A percentile compares a stretch with the other conserved stretches of the same genome.
Evolutionary conservation across 1,140 invertebrate species (phyloP).

Genomic region (Cephus cinctus): DNA sequence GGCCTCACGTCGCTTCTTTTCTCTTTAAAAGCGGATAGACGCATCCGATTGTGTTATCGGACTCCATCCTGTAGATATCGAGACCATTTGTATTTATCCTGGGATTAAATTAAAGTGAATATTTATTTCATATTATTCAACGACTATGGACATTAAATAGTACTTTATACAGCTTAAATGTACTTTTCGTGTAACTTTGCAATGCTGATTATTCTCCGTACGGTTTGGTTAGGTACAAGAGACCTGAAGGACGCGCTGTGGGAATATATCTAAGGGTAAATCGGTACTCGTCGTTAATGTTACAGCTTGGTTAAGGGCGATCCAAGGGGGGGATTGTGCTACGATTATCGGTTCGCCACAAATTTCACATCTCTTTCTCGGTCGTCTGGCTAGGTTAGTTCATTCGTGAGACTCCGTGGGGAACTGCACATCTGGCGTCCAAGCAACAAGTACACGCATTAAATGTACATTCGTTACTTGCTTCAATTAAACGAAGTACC

Average conservation of each 20-base stretch:
- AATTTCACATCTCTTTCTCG: constrained; percentile 28
- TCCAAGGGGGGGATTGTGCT: too few species aligned
- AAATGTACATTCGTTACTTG: constrained; percentile 29
- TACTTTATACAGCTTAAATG: background rate
- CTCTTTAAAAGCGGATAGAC: constrained; percentile 3
- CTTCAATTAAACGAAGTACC: background rate
- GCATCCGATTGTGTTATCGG: background rate
- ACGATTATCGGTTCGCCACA: constrained; percentile 36
- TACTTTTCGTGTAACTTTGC: background rate
- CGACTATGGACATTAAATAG: background rate
- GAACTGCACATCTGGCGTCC: constrained; percentile 36
- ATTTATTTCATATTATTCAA: background rate
- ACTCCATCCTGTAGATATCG: background rate
- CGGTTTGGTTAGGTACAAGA: too few species aligned
- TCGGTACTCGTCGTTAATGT: too few species aligned
- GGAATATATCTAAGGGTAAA: too few species aligned
- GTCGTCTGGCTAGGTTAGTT: constrained; percentile 15
- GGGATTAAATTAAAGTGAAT: background rate
- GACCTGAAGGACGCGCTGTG: too few species aligned
- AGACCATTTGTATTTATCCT: too few species aligned
- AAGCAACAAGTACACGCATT: constrained; percentile 42
- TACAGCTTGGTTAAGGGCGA: too few species aligned
- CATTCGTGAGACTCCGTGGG: constrained; percentile 20
- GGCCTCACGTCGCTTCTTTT: too few species aligned
- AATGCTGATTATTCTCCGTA: too few species aligned